Conservation (phyloP, 1,140 invertebrate species). For the Drosophila nannoptera region DNA sequence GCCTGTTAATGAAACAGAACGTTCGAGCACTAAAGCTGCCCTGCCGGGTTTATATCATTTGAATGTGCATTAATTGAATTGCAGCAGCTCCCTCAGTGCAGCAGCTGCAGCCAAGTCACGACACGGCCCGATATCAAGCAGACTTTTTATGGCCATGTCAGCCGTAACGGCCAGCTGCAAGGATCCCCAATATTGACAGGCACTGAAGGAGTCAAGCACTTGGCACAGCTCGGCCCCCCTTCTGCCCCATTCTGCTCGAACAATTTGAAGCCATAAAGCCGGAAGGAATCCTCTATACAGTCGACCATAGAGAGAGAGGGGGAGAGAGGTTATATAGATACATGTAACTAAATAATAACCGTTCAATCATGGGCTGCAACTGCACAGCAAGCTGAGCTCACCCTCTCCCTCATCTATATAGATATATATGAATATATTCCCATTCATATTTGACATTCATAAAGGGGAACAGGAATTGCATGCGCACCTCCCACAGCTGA, state of each 20-base stretch:
- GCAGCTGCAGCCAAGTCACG: slow-evolving; percentile 16
- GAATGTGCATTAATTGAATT: slow-evolving; percentile 77
- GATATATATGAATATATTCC: neutral
- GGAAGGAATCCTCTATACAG: too few species aligned
- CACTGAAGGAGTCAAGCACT: slow-evolving; percentile 14
- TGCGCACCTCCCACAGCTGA: slow-evolving; percentile 22
- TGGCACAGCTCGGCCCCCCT: neutral
- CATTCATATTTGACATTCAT: slow-evolving; percentile 19
- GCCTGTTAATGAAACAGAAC: slow-evolving; percentile 58
- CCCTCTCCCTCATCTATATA: neutral
- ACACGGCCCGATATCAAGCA: slow-evolving; percentile 15
- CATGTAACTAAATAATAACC: too few species aligned
- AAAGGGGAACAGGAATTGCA: slow-evolving; percentile 6
- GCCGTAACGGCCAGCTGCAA: slow-evolving; percentile 27
- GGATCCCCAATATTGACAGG: slow-evolving; percentile 33
- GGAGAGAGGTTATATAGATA: too few species aligned
- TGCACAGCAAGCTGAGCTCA: neutral
- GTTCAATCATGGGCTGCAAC: too few species aligned
- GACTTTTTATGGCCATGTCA: slow-evolving; percentile 42
- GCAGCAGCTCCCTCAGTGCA: slow-evolving; percentile 33
- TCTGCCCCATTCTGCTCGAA: too few species aligned
- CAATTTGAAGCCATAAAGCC: too few species aligned
- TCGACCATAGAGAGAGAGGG: too few species aligned
- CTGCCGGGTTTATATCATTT: slow-evolving; percentile 69
- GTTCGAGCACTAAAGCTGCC: slow-evolving; percentile 67